Evolutionary conservation across 2,113 vertebrate genomes (phyloP), one percentile per base, ranked within the genome.

Genomic region (Neolamprologus fasciatus): DNA sequence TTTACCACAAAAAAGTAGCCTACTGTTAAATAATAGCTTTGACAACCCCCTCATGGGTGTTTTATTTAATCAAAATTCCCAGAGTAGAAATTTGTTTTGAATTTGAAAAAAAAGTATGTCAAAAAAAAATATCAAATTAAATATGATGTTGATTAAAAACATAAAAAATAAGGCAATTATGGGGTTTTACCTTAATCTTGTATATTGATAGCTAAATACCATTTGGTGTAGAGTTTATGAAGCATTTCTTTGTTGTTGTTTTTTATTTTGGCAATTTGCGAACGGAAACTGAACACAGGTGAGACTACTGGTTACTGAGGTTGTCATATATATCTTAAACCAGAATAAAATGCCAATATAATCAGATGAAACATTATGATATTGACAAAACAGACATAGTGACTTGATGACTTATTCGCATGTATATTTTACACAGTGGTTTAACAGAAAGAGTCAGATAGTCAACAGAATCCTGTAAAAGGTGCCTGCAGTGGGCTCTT

Each of bases 21-120:
- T 66, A 66, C 61, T 37, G 8, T 68, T 42, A 37, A 66, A 28
- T 19, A 1, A 50, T 47, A n/a, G 8, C 66, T 33, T 57, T 28
- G 21, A 81, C 37, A 17, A 8, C 0, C 0, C 2, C 37, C 7
- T 8, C 9, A 1, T 21, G 9, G 13, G 1, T 47, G 5, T 19
- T 28, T 58, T 28, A 26, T 31, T 68, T 31, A 0, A 86, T 42
- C 2, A 12, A 19, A 14, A 11, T 76, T 57, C 16, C 26, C 23
- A 9, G 13, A 31, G 14, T 54, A 42, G 42, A 50, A 31, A 80
- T 47, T 14, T 35, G 17, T 42, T 50, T 57, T 50, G n/a, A 21
- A 26, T 6, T 17, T 82, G 28, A 28, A 78, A 53, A 28, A 58
- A 71, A 53, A 42, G n/a, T 23, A 54, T 16, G 19, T 61, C 16